Conservation (phyloP, 2,797 vertebrate genomes). For the Manis crassicaudata region DNA sequence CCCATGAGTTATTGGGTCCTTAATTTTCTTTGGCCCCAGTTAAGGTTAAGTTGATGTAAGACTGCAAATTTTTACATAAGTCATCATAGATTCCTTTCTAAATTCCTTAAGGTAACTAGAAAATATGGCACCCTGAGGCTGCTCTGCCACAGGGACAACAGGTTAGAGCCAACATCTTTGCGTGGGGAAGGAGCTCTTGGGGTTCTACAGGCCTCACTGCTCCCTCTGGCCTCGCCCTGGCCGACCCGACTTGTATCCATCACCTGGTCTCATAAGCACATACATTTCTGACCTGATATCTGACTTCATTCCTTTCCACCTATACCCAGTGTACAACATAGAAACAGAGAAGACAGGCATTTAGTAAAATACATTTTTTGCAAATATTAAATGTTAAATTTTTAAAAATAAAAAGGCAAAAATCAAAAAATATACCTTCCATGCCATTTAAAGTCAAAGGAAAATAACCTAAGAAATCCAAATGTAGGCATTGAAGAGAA, state of each 20-base stretch:
- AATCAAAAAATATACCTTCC: slow-evolving; percentile 21
- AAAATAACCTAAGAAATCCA: slow-evolving; percentile 22
- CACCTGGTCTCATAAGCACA: not conserved
- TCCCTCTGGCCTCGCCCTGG: not conserved
- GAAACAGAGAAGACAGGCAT: not conserved
- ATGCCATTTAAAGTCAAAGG: not conserved
- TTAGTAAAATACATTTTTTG: not conserved
- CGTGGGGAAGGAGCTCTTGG: not conserved
- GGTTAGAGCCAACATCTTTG: not conserved
- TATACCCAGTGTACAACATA: not conserved
- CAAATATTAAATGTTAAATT: slow-evolving; percentile 40
- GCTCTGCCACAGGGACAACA: not conserved
- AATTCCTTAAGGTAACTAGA: not conserved
- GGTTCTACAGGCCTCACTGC: not conserved
- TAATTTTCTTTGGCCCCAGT: not conserved
- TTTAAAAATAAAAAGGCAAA: not conserved
- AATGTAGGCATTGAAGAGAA: slow-evolving; percentile 30
- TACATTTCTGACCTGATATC: not conserved
- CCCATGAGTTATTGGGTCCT: not conserved
- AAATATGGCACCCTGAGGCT: not conserved
- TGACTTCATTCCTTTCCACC: not conserved
- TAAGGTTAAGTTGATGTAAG: not conserved
- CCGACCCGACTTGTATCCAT: not conserved
- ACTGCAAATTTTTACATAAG: not conserved
- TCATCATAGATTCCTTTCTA: not conserved